Percentiles rank a stretch among this genome's conserved stretches.
phyloP scores from a whole-genome alignment of 2,797 vertebrate species.

The Peromyscus aztecus region DNA sequence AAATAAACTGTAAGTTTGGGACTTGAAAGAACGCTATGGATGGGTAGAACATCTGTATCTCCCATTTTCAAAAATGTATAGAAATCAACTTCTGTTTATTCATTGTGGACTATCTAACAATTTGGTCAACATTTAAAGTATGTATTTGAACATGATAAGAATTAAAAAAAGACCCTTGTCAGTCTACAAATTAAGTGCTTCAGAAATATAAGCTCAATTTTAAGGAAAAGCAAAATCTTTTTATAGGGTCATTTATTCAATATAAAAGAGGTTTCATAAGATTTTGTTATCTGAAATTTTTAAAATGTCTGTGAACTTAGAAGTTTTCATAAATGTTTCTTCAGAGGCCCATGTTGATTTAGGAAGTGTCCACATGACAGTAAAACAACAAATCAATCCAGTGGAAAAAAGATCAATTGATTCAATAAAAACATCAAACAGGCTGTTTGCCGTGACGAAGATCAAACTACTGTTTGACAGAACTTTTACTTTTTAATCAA shows the following conservation, averaged over 20 bases:
- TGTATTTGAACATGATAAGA: slow-evolving; percentile 69
- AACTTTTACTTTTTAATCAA: slow-evolving; percentile 83
- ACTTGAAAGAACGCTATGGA: slow-evolving; percentile 13
- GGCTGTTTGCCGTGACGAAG: slow-evolving; percentile 81
- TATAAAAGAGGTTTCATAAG: not conserved
- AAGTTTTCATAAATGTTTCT: slow-evolving; percentile 47
- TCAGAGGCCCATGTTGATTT: slow-evolving; percentile 68
- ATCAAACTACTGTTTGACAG: slow-evolving; percentile 83
- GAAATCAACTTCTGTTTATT: slow-evolving; percentile 66
- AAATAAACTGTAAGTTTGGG: not conserved
- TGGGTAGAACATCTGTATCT: not conserved
- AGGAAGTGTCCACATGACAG: slow-evolving; percentile 73
- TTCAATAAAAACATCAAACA: slow-evolving; percentile 85
- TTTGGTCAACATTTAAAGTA: slow-evolving; percentile 75
- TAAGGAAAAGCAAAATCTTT: not conserved
- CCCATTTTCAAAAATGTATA: slow-evolving; percentile 66
- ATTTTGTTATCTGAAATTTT: slow-evolving; percentile 14
- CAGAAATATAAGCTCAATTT: slow-evolving; percentile 48
- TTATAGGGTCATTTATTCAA: not conserved
- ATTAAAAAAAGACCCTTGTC: not conserved
- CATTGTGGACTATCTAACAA: slow-evolving; percentile 64
- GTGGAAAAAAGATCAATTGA: slow-evolving; percentile 79
- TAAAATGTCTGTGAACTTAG: slow-evolving; percentile 1
- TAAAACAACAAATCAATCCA: slow-evolving; percentile 80
- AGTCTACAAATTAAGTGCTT: slow-evolving; percentile 26